Base-by-base conservation (phyloP, 2,888 invertebrate species). In the Sicus ferrugineus region DNA sequence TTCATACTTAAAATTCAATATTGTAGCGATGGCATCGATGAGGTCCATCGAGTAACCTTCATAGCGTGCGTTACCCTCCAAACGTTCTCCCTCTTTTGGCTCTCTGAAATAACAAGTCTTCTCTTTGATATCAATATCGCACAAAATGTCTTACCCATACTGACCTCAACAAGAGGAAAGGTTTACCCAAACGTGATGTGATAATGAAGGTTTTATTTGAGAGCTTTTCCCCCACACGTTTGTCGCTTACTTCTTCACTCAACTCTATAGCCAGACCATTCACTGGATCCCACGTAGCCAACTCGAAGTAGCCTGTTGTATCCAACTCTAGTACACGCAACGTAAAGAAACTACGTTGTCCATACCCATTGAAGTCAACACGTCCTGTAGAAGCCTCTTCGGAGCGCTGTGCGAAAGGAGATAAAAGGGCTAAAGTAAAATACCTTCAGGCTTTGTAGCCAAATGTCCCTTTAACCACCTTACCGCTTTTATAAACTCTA, bases 11-110 rank as follows among this genome's bases (percentile, higher is more conserved):
- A 94, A 90, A 70, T 89, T 88, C 63, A 92, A 80, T 19, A 88
- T 84, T 74, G 89, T 88, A 16, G 96, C 89, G 75, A 98, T 92
- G 79, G 91, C 91, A 72, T 92, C 89, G 76, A 98, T 92, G 28
- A 98, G 87, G 85, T 98, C 98, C 80, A 97, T 90, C 5, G 95
- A 93, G 83, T 95, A 98, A 1, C 97, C 96, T 83, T 95, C 93
- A 81, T 90, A 96, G 46, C 91, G 88, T 75, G 90, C 91, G 80
- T 95, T 95, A 0, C 93, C 95, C 48, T 86, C 87, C 19, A 89
- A 79, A 1, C 86, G 80, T 81, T 89, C 87, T 0, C 90, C 91
- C 11, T 89, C 89, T 73, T 87, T 86, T 1, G 89, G 84, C 31
- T 83, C 84, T 64, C 82, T 81, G n/a, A 34, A 48, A 67, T 16